Evolutionary conservation across 2,797 vertebrate species (phyloP), one percentile per base, ranked within the genome.

Genomic region (Lepilemur septentrionalis): DNA sequence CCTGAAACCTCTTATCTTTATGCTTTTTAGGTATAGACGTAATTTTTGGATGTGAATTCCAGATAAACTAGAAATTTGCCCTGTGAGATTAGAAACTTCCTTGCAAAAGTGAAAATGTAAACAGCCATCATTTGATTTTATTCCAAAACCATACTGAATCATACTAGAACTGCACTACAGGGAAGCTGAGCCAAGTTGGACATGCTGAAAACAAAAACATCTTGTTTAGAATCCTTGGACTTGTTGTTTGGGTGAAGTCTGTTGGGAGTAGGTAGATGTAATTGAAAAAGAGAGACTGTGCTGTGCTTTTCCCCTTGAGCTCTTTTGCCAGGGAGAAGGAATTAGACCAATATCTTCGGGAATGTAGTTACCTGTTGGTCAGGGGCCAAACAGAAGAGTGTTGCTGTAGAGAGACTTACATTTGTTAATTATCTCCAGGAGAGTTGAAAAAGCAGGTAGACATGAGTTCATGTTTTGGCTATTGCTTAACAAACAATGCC

Each of bases 131-230:
- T 89, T 95, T 86, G 75, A 90, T 90, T 97, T 93, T 73, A 95
- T 83, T 96, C 52, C 81, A 91, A 57, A 91, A 94, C 83, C n/a
- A 63, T 32, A 85, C 38, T 81, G 89, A 94, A 76, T 91, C 92
- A 80, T 28, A 82, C 46, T 89, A 55, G 20, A 89, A 70, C 25
- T 86, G 23, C 12, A 80, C n/a, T 70, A 15, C 3, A 76, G 63
- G 92, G 87, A 96, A 43, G 6, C 79, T 59, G 85, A 89, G 94
- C 86, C 89, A 94, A 95, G 22, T 78, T 89, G 95, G 80, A 85
- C 9, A 61, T 59, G 50, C 48, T 94, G n/a, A 87, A 95, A 81
- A 96, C 73, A 76, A 94, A 92, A 81, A 65, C 43, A 94, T 87
- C 82, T 95, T 91, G 78, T 94, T 96, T 91, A 57, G n/a, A 93